Evolutionary conservation across 2,888 invertebrate species (phyloP).

Genomic region (Ophion obscuratus): DNA sequence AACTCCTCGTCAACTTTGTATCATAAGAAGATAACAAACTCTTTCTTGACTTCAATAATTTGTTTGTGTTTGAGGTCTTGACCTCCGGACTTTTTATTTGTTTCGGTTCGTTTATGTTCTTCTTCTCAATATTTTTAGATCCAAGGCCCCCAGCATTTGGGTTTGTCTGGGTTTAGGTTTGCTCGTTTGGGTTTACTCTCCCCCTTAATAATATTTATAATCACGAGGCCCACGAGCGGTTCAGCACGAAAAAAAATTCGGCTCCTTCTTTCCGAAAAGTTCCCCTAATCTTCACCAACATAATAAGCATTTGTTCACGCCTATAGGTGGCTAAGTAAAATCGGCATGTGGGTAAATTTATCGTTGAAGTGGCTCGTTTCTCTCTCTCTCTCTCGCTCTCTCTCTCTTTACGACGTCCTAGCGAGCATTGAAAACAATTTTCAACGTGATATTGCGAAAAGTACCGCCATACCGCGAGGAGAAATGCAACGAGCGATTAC

Average conservation of each 20-base stretch:
- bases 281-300: background rate
- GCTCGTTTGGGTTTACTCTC: too few species aligned
- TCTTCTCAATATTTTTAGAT: background rate
- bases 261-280: background rate
- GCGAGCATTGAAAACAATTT: slow-evolving; percentile 1
- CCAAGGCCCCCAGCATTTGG: too few species aligned
- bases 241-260: too few species aligned
- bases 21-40: too few species aligned
- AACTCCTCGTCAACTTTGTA: too few species aligned
- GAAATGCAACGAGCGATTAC: slow-evolving; percentile 43
- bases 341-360: background rate
- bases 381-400: background rate
- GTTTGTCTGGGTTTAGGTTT: too few species aligned
- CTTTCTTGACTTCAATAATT: too few species aligned
- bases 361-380: background rate
- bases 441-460: slow-evolving; percentile 33
- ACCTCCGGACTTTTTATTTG: background rate
- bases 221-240: too few species aligned
- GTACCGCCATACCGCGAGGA: background rate
- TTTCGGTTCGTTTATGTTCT: background rate
- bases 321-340: background rate
- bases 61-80: too few species aligned
- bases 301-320: background rate
- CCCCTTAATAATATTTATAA: too few species aligned
- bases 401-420: background rate